Evolutionary conservation across 2,113 vertebrate genomes (phyloP), one percentile per base, ranked within the genome.

Genomic region (Theropithecus gelada): DNA sequence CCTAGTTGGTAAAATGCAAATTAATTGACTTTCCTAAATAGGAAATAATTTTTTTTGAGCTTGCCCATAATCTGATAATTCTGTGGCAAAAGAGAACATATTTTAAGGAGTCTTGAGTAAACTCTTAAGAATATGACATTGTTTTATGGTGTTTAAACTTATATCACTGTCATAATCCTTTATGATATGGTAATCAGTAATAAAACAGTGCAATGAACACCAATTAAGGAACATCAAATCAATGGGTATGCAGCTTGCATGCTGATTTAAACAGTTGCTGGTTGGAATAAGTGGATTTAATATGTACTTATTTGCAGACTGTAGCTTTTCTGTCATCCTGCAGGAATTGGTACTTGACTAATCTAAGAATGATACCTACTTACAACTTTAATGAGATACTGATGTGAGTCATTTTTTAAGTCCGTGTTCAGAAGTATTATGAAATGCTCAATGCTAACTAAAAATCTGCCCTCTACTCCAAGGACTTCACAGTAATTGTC

Each of bases 241-340:
- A 98, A 86, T 98, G 98, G 96, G 90, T 95, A 90, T 97, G 96
- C 96, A 97, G 94, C 96, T 96, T 18, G 52, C 96, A 87, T 48
- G 68, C 98, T 98, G 98, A 98, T 98, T 98, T 98, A 98, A 98
- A 98, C 52, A 81, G 97, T 97, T 97, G 57, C 97, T 98, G 98
- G 98, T 99, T 98, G 97, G 98, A 98, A 98, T 99, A 98, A 98
- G 98, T 98, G 98, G 97, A 97, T 98, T 99, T 99, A 98, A 98
- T 98, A 97, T 96, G 83, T 98, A 97, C 97, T 98, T 99, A 97
- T 98, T 98, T 97, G 97, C 98, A 98, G 96, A 98, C 97, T 97
- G 97, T 98, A 98, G 98, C 97, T 98, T 84, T 98, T 98, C 98
- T 98, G 97, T 98, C 98, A 97, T 98, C 98, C 98, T 98, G 91